phyloP scores from a whole-genome alignment of 2,797 vertebrate species.

The Brachymystax lenok region DNA sequence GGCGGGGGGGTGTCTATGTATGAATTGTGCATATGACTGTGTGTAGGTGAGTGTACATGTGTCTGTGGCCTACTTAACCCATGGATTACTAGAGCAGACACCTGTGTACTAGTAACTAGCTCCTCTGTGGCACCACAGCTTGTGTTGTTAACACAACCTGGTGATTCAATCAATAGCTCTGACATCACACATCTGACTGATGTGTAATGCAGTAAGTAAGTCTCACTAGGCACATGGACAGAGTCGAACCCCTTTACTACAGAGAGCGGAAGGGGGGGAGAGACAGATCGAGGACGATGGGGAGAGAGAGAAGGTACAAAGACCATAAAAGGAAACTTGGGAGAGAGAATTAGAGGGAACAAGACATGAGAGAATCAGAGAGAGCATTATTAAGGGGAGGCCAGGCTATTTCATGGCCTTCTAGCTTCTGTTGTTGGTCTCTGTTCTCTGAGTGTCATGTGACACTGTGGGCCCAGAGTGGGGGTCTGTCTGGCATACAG shows the following conservation, averaged over 20 bases:
- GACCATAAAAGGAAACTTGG: not conserved
- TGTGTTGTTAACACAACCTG: too few relatives aligned
- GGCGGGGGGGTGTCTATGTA: conserved; percentile 14
- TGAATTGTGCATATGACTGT: not conserved
- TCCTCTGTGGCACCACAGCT: not conserved
- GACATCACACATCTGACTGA: conserved; percentile 25
- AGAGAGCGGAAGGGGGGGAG: not conserved
- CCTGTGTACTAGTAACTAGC: not conserved
- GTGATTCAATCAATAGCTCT: conserved; percentile 27
- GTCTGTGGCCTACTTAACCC: not conserved
- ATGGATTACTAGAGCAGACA: not conserved
- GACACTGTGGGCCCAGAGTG: not conserved
- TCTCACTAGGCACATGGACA: not conserved
- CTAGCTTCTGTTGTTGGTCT: not conserved
- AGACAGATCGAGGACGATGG: not conserved
- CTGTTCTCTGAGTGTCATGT: not conserved
- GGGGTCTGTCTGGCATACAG: conserved; percentile 11
- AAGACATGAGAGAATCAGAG: not conserved
- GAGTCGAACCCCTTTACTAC: not conserved
- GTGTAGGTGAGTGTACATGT: conserved; percentile 13
- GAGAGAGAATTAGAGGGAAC: not conserved
- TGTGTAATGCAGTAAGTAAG: conserved; percentile 1
- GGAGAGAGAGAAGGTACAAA: conserved; percentile 7
- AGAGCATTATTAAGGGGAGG: not conserved
- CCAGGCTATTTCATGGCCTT: not conserved